Percentiles rank a stretch among this genome's conserved stretches.
Conservation (phyloP, 2,113 vertebrate genomes). For the Myodes glareolus region DNA sequence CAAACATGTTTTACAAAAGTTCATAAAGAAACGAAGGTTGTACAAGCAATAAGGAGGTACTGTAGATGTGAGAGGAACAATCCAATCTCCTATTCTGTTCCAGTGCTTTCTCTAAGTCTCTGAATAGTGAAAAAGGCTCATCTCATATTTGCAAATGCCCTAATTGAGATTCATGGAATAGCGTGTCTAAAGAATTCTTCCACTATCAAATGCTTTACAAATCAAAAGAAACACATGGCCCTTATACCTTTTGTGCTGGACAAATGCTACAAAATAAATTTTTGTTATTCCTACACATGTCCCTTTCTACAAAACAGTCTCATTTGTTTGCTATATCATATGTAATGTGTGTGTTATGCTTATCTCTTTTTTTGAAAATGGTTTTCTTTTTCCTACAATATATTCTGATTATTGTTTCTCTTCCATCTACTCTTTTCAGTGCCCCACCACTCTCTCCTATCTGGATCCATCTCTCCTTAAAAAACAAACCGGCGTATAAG, state of each 20-base stretch:
- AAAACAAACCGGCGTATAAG: background rate
- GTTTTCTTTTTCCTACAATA: background rate
- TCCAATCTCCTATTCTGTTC: background rate
- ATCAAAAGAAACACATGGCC: background rate
- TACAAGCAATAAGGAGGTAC: background rate
- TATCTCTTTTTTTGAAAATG: background rate
- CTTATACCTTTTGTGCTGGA: background rate
- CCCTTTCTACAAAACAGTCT: background rate
- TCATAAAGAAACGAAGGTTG: background rate
- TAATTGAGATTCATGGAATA: background rate
- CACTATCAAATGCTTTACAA: background rate
- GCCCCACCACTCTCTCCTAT: background rate
- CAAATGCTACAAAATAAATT: background rate
- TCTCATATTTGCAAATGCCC: background rate
- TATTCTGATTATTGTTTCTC: background rate
- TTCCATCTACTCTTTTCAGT: background rate
- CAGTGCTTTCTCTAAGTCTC: background rate
- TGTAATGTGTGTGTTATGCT: background rate
- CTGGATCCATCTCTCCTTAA: background rate
- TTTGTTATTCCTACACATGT: background rate
- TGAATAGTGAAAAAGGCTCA: background rate
- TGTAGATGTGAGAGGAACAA: background rate
- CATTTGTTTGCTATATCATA: background rate
- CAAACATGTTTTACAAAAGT: background rate
- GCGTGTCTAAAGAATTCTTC: background rate